Percentiles rank a stretch among this genome's conserved stretches.
Evolutionary conservation across 2,888 invertebrate genomes (phyloP).

Genomic region (Thymelicus acteon): DNA sequence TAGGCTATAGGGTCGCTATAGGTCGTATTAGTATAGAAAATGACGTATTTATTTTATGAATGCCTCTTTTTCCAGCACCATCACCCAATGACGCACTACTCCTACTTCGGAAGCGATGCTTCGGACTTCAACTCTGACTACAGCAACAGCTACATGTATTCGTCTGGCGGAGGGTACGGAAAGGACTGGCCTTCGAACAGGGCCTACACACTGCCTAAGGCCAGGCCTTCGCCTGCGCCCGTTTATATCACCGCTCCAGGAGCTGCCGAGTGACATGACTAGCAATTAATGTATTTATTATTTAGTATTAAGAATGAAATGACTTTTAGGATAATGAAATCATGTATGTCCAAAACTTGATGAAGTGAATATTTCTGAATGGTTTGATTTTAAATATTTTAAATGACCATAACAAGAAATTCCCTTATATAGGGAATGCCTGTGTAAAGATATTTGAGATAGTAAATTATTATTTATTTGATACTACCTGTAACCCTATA

Average conservation of each 20-base stretch:
- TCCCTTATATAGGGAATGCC: too few relatives aligned
- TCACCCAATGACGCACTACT: conserved; percentile 68
- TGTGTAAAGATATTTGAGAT: too few relatives aligned
- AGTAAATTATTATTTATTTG: too few relatives aligned
- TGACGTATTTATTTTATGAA: background rate
- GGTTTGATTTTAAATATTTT: too few relatives aligned
- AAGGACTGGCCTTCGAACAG: conserved; percentile 81
- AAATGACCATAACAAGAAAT: too few relatives aligned
- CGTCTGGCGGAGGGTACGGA: conserved; percentile 68
- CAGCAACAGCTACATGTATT: conserved; percentile 67
- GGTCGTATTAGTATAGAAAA: too few relatives aligned
- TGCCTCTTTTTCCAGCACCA: conserved; percentile 60
- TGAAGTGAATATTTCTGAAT: too few relatives aligned
- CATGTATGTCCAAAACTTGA: too few relatives aligned
- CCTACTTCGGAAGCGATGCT: conserved; percentile 70
- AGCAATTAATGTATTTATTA: background rate
- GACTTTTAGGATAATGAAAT: too few relatives aligned
- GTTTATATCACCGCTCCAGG: conserved; percentile 76
- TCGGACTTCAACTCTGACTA: conserved; percentile 74
- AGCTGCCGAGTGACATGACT: conserved; percentile 51
- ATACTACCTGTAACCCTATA: too few relatives aligned
- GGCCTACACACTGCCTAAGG: conserved; percentile 70
- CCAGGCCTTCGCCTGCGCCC: conserved; percentile 63
- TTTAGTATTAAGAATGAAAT: too few relatives aligned
- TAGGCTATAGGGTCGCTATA: too few relatives aligned